A percentile compares a stretch with the other conserved stretches of the same genome.
These are phyloP conservation scores for Zaprionus vittiger DNA, from an alignment of 1,140 invertebrate genomes.

Conservation along the genomic window DNA sequence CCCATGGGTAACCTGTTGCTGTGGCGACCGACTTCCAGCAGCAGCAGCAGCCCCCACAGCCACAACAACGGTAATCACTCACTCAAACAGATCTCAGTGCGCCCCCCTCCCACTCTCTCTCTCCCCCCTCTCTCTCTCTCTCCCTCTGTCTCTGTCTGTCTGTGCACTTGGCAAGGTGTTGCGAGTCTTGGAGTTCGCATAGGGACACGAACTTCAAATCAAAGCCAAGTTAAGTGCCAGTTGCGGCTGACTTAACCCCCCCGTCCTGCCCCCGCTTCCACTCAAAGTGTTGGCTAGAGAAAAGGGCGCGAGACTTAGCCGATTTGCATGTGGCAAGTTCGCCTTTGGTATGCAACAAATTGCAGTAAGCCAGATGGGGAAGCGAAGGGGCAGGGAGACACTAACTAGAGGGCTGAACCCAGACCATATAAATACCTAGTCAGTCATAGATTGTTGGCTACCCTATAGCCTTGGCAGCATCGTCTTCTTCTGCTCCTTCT, in stretches of 20 bases:
- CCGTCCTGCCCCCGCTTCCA: background rate
- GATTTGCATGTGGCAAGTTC: conserved; percentile 75
- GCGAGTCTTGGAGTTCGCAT: conserved; percentile 66
- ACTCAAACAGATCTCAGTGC: conserved; percentile 51
- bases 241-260: conserved; percentile 27
- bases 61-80: conserved; percentile 74
- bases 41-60: conserved; percentile 23
- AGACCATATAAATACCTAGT: conserved; percentile 47
- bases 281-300: conserved; percentile 36
- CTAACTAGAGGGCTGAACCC: conserved; percentile 19
- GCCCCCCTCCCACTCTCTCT: background rate
- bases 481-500: conserved; percentile 14
- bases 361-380: conserved; percentile 17
- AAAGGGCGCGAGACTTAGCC: conserved; percentile 37
- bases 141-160: conserved; percentile 6
- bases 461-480: conserved; percentile 59
- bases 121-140: background rate
- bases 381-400: background rate
- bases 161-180: conserved; percentile 64
- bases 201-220: conserved; percentile 82
- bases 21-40: conserved; percentile 50
- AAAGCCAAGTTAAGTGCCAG: conserved; percentile 78
- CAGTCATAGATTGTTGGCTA: conserved; percentile 53
- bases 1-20: conserved; percentile 79
- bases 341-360: conserved; percentile 62